A percentile compares a stretch with the other conserved stretches of the same genome.
Conservation (phyloP, 2,797 vertebrate genomes). For the Vireo griseus region DNA sequence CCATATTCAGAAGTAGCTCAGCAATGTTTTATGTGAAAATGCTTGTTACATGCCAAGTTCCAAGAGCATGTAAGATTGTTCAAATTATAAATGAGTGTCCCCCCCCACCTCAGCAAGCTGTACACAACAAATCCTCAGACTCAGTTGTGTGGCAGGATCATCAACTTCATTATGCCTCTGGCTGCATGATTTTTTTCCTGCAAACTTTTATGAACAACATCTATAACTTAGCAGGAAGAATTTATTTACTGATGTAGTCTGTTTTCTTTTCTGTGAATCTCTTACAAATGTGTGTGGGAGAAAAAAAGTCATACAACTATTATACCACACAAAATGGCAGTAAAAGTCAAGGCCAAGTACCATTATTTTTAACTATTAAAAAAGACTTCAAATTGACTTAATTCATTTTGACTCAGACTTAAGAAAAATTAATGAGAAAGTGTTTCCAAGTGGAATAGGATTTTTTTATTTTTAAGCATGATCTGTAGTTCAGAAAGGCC, state of each 20-base stretch:
- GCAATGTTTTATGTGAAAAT: conserved; percentile 34
- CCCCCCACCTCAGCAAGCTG: background rate
- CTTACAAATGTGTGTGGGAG: background rate
- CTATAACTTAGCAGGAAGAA: background rate
- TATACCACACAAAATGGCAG: background rate
- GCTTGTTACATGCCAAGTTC: background rate
- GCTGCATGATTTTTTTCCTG: background rate
- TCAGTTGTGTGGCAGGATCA: background rate
- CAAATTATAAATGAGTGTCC: background rate
- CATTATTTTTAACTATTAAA: background rate
- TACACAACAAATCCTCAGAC: background rate
- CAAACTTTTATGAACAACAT: background rate
- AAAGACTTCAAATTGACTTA: background rate
- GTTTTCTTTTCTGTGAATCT: background rate
- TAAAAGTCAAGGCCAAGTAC: background rate
- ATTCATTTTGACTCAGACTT: background rate
- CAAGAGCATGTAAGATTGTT: background rate
- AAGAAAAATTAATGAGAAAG: background rate
- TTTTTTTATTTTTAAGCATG: background rate
- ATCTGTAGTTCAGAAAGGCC: background rate
- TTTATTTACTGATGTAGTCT: background rate
- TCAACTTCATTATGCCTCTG: background rate
- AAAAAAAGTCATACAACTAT: background rate
- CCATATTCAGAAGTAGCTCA: conserved; percentile 30
- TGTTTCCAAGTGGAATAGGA: background rate